phyloP scores from a whole-genome alignment of 2,113 vertebrate species.

The Plectropomus leopardus region DNA sequence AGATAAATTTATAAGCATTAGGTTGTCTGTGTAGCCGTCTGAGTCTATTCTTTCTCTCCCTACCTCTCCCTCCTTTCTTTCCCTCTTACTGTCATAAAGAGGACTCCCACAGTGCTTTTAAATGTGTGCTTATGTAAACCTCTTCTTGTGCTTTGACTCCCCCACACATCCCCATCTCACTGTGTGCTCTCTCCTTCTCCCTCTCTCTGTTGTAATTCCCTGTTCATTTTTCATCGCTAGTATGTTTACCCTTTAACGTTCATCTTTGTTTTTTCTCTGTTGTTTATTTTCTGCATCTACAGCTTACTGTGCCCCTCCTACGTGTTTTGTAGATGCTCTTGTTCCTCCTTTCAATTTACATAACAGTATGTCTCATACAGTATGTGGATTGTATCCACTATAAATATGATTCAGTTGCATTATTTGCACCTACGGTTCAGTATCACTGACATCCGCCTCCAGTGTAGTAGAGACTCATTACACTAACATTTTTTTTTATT shows the following conservation, averaged over 20 bases:
- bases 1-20: slow-evolving; percentile 68
- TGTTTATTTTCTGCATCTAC: background rate
- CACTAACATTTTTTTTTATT: too few relatives aligned
- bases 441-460: slow-evolving; percentile 1
- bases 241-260: background rate
- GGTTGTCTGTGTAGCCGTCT: slow-evolving; percentile 53
- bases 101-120: slow-evolving; percentile 64
- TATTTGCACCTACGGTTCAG: background rate
- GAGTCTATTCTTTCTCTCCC: slow-evolving; percentile 42
- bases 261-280: slow-evolving; percentile 8
- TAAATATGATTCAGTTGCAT: slow-evolving; percentile 18
- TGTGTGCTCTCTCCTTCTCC: background rate
- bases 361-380: background rate
- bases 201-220: slow-evolving; percentile 5
- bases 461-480: slow-evolving; percentile 25
- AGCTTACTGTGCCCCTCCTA: slow-evolving; percentile 5
- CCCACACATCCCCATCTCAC: slow-evolving; percentile 45
- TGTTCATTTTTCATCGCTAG: slow-evolving; percentile 4
- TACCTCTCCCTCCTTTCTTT: slow-evolving; percentile 22
- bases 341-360: background rate
- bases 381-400: background rate
- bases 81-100: slow-evolving; percentile 34
- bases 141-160: slow-evolving; percentile 48
- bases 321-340: slow-evolving; percentile 5
- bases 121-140: slow-evolving; percentile 69